phyloP scores from a whole-genome alignment of 2,888 invertebrate genomes.

The Cryptocephalus moraei region DNA sequence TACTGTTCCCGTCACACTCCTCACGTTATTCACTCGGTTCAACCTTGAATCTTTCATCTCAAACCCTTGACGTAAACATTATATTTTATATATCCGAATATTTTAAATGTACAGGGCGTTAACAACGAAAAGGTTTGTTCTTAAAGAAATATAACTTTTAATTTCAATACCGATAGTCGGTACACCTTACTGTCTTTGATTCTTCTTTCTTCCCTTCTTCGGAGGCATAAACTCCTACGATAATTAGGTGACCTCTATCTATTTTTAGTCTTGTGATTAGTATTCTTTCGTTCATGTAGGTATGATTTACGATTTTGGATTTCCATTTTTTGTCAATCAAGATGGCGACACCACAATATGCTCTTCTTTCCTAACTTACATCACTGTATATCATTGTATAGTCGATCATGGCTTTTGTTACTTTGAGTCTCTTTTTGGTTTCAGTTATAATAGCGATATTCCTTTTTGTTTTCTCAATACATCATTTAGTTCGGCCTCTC shows the following conservation, averaged over 20 bases:
- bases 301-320: background rate
- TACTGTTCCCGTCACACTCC: no score
- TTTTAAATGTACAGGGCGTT: no score
- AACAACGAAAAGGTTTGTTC: no score
- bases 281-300: background rate
- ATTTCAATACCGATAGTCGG: no score
- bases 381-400: no score
- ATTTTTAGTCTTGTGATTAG: background rate
- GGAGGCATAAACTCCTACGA: background rate
- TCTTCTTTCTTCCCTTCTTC: background rate
- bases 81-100: no score
- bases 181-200: no score
- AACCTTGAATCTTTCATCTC: no score
- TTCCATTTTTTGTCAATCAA: background rate
- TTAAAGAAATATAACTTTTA: no score
- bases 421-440: background rate
- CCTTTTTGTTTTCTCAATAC: background rate
- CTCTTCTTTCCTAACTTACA: background rate
- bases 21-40: no score
- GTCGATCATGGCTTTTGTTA: background rate
- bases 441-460: background rate
- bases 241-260: background rate
- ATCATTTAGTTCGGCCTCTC: background rate
- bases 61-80: no score
- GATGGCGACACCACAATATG: background rate